phyloP scores from a whole-genome alignment of 2,888 invertebrate genomes.

The Clitarchus hookeri region DNA sequence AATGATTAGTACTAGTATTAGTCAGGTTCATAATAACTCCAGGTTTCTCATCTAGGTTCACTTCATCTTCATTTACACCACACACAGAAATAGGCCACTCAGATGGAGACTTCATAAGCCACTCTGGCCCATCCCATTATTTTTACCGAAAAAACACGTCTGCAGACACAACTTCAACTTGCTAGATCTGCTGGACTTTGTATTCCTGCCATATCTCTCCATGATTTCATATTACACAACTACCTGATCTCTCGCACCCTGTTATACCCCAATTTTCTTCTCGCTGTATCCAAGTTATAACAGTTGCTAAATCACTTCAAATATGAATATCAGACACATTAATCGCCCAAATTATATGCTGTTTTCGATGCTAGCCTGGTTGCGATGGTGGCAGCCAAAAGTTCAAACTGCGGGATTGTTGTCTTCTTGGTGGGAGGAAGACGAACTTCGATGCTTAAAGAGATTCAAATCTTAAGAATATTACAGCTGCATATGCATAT shows the following conservation, averaged over 20 bases:
- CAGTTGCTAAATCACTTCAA: constrained; percentile 42
- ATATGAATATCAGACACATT: constrained; percentile 19
- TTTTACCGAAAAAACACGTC: constrained; percentile 22
- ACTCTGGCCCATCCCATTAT: constrained; percentile 44
- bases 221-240: neutral
- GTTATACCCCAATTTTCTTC: constrained; percentile 42
- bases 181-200: constrained; percentile 45
- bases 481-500: neutral
- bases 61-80: neutral
- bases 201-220: constrained; percentile 43
- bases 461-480: neutral
- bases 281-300: constrained; percentile 41
- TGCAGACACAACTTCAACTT: constrained; percentile 38
- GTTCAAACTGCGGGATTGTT: constrained; percentile 42
- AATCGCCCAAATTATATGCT: neutral
- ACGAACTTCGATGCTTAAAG: constrained; percentile 16
- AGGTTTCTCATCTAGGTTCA: neutral
- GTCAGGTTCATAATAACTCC: neutral
- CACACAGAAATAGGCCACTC: neutral
- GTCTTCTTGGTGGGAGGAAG: constrained; percentile 39
- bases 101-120: neutral
- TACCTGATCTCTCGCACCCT: constrained; percentile 39
- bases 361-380: constrained; percentile 22
- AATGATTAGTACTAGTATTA: neutral
- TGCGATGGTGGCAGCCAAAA: constrained; percentile 42